Percentiles rank a stretch among this genome's conserved stretches.
phyloP scores from a whole-genome alignment of 2,113 vertebrate genomes.

The Micronisus gabar region DNA sequence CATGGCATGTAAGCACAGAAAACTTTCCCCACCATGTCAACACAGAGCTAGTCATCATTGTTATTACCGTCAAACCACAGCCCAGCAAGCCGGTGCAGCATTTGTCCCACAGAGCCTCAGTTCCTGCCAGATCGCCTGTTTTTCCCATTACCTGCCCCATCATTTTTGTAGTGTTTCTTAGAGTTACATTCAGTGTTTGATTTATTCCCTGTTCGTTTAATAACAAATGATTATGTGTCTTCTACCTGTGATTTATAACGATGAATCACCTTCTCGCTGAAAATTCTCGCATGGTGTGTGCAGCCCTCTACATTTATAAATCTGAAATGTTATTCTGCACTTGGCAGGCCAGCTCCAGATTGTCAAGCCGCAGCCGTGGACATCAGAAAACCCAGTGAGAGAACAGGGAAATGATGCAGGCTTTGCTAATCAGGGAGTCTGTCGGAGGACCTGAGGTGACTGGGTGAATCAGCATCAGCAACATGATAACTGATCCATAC shows the following conservation, averaged over 20 bases:
- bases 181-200: neutral
- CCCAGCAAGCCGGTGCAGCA: fast-evolving
- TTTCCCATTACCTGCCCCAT: neutral
- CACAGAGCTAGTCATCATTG: neutral
- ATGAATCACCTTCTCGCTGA: neutral
- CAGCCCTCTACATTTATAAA: neutral
- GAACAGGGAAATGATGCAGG: fast-evolving
- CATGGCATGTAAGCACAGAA: neutral
- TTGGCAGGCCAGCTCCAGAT: neutral
- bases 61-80: neutral
- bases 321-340: neutral
- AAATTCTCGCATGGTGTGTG: neutral
- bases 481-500: neutral
- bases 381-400: neutral
- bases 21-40: fast-evolving
- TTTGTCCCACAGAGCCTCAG: neutral
- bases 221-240: conserved; percentile 42
- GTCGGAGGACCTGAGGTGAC: neutral
- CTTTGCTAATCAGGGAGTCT: neutral
- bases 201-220: neutral
- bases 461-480: neutral
- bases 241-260: neutral
- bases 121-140: neutral
- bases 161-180: neutral
- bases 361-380: fast-evolving